A percentile compares a stretch with the other conserved stretches of the same genome.
phyloP scores from a whole-genome alignment of 1,140 invertebrate species.

The Rhynchophorus ferrugineus region DNA sequence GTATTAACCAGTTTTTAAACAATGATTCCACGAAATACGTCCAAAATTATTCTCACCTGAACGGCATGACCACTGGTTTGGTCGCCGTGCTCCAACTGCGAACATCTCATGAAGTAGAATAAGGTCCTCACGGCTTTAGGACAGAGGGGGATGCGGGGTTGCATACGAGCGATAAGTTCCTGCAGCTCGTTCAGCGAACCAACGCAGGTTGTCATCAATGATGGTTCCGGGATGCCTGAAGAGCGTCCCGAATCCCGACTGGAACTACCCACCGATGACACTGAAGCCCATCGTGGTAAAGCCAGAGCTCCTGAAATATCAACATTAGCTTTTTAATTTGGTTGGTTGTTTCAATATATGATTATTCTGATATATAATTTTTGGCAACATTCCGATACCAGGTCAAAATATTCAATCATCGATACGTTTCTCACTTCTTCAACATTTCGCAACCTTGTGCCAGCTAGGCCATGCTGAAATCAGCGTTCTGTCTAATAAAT shows the following conservation, averaged over 20 bases:
- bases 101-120: constrained; percentile 88
- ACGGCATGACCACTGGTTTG: constrained; percentile 30
- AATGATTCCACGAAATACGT: too few species aligned
- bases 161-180: constrained; percentile 59
- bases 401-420: too few species aligned
- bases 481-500: too few species aligned
- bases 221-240: constrained; percentile 52
- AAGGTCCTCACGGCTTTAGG: constrained; percentile 65
- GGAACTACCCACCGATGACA: constrained; percentile 59
- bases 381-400: too few species aligned
- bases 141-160: constrained; percentile 51
- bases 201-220: constrained; percentile 79
- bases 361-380: too few species aligned
- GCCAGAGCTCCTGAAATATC: constrained; percentile 60
- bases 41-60: too few species aligned
- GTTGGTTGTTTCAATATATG: too few species aligned
- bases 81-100: constrained; percentile 57
- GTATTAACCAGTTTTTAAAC: too few species aligned
- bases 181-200: constrained; percentile 70
- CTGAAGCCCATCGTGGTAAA: constrained; percentile 77
- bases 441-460: too few species aligned
- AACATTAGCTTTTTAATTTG: not conserved
- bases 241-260: constrained; percentile 39
- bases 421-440: too few species aligned
- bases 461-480: too few species aligned